phyloP scores from a whole-genome alignment of 2,797 vertebrate genomes.

The Pipistrellus pipistrellus region DNA sequence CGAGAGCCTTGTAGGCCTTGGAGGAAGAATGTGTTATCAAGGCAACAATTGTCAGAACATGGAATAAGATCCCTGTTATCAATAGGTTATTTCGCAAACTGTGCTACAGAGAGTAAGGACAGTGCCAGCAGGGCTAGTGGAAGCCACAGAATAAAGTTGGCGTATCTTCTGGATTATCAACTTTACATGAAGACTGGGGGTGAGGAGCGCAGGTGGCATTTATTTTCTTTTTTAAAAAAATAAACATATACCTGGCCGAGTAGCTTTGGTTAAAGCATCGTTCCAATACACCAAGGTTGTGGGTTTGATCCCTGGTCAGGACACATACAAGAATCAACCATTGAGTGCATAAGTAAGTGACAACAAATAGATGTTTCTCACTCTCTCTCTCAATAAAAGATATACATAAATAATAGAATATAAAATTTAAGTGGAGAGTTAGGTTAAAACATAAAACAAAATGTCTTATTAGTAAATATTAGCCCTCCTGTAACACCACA shows the following conservation, averaged over 20 bases:
- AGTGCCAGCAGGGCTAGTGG: background rate
- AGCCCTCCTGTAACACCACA: background rate
- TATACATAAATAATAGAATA: background rate
- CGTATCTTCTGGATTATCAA: background rate
- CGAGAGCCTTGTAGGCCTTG: background rate
- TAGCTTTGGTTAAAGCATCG: background rate
- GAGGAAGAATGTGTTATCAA: background rate
- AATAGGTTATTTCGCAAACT: background rate
- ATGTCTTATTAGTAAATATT: background rate
- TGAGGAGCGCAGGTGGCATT: background rate
- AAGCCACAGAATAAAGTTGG: background rate
- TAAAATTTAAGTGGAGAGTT: constrained; percentile 35
- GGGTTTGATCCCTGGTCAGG: background rate
- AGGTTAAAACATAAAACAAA: background rate
- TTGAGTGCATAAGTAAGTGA: background rate
- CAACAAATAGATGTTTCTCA: background rate
- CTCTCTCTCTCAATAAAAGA: background rate
- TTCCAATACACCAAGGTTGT: background rate
- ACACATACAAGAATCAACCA: background rate
- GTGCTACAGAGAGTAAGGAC: background rate
- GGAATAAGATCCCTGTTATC: background rate
- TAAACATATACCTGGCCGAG: background rate
- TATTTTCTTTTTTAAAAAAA: background rate
- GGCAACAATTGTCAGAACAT: background rate
- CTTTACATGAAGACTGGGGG: background rate